phyloP scores from a whole-genome alignment of 1,140 invertebrate species.

The Drosophila kurseongensis region DNA sequence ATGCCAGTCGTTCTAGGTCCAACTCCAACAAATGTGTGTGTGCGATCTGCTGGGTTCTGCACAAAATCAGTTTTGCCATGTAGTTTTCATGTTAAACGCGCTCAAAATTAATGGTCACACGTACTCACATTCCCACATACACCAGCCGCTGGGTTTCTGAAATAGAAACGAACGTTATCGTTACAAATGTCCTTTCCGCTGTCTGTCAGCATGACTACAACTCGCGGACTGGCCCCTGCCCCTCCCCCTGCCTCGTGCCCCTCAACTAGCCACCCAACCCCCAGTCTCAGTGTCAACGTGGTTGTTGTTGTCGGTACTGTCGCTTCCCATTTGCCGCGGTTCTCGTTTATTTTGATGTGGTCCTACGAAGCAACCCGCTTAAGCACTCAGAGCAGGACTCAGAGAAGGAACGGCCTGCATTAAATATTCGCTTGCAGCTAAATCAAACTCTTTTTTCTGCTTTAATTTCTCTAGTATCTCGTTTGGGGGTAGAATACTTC shows the following conservation, averaged over 20 bases:
- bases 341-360: constrained; percentile 69
- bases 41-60: constrained; percentile 49
- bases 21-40: constrained; percentile 7
- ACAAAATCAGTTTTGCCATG: constrained; percentile 79
- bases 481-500: not conserved
- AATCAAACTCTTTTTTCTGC: constrained; percentile 72
- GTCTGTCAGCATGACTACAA: constrained; percentile 73
- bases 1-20: constrained; percentile 32
- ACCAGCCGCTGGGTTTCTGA: constrained; percentile 45
- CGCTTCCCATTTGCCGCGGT: constrained; percentile 30
- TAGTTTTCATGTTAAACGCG: constrained; percentile 82
- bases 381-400: not conserved
- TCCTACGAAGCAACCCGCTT: constrained; percentile 4
- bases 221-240: constrained; percentile 50
- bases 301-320: constrained; percentile 18
- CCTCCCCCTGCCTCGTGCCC: constrained; percentile 5
- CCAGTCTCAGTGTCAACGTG: constrained; percentile 3
- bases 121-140: constrained; percentile 32
- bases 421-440: constrained; percentile 73
- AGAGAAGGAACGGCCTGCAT: constrained; percentile 37
- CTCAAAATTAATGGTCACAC: constrained; percentile 79
- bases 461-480: constrained; percentile 39
- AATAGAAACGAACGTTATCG: constrained; percentile 80
- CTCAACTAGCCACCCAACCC: not conserved
- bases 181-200: constrained; percentile 80